Conservation (phyloP, 1,140 invertebrate genomes). For the Drosophila virilis region DNA sequence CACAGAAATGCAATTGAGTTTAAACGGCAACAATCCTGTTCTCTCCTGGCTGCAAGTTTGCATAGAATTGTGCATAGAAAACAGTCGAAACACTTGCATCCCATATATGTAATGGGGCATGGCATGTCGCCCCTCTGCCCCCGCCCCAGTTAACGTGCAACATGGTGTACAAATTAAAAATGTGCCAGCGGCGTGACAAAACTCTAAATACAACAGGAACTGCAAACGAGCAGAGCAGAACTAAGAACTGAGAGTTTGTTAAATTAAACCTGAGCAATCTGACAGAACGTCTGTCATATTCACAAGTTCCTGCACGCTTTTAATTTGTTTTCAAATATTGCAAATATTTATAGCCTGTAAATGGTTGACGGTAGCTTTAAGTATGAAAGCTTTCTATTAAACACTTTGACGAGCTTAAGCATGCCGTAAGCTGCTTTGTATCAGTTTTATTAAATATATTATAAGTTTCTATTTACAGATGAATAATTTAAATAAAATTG, state of each 20-base stretch:
- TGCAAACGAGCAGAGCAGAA: neutral
- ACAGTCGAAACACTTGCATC: constrained; percentile 38
- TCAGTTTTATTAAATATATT: neutral
- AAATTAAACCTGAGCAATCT: constrained; percentile 12
- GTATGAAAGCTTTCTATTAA: neutral
- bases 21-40: constrained; percentile 65
- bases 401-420: too few relatives aligned
- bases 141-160: constrained; percentile 51
- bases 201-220: constrained; percentile 32
- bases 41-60: constrained; percentile 38
- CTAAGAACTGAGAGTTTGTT: neutral
- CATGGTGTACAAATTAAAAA: constrained; percentile 76
- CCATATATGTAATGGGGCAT: constrained; percentile 8
- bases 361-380: neutral
- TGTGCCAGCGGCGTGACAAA: constrained; percentile 66
- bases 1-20: constrained; percentile 71
- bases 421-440: neutral
- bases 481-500: too few relatives aligned
- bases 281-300: neutral
- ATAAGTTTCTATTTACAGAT: neutral
- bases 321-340: neutral
- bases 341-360: neutral
- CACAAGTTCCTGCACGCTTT: neutral
- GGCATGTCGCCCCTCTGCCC: neutral
- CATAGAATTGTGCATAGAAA: constrained; percentile 46